phyloP scores from a whole-genome alignment of 2,113 vertebrate species.

The Clarias batrachus region DNA sequence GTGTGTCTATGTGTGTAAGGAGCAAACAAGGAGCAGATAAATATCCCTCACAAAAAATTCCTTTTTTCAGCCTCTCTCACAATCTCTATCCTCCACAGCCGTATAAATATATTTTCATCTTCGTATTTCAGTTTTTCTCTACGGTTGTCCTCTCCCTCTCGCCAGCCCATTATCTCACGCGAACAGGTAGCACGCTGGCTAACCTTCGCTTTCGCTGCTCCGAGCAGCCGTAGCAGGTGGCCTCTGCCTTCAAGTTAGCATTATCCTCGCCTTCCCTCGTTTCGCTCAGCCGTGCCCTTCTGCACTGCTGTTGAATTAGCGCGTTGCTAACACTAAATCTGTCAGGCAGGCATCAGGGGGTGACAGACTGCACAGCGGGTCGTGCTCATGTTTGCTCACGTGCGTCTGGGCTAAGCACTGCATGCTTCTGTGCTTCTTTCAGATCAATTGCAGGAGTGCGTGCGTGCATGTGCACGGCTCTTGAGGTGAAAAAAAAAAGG shows the following conservation, averaged over 20 bases:
- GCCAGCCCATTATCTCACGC: constrained; percentile 66
- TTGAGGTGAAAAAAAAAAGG: background rate
- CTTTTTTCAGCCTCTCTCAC: background rate
- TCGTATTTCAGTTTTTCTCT: constrained; percentile 55
- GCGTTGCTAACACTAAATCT: constrained; percentile 25
- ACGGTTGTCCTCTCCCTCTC: constrained; percentile 45
- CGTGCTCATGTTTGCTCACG: constrained; percentile 21
- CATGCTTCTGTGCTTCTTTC: background rate
- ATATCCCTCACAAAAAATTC: background rate
- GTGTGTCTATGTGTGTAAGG: constrained; percentile 54
- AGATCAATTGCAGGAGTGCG: background rate
- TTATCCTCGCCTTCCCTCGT: constrained; percentile 12
- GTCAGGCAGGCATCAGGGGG: constrained; percentile 31
- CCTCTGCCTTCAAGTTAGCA: constrained; percentile 23
- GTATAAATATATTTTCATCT: constrained; percentile 51
- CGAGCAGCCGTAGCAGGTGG: constrained; percentile 37
- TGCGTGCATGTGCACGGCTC: background rate
- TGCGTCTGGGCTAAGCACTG: constrained; percentile 4
- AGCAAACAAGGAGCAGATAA: constrained; percentile 42
- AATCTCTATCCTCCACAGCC: background rate
- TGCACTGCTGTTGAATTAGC: constrained; percentile 33
- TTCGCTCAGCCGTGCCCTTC: background rate
- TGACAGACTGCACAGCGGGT: constrained; percentile 38
- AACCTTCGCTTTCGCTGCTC: constrained; percentile 18
- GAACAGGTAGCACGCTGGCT: constrained; percentile 44